Base-by-base conservation (phyloP, 2,888 invertebrate genomes). In the Drosophila neonasuta region DNA sequence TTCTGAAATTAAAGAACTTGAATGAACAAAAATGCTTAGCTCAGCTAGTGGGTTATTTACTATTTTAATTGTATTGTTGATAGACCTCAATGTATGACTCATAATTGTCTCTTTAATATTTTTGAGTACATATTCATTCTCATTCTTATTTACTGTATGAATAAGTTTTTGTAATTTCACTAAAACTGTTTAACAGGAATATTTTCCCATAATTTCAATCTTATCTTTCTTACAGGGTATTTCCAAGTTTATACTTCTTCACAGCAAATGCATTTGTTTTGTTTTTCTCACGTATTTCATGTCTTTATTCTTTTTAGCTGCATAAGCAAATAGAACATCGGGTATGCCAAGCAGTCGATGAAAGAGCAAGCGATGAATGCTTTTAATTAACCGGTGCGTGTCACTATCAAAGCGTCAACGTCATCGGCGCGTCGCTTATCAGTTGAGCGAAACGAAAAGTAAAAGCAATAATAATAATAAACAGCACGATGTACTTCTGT, bases 351-450 rank as follows among this genome's bases (percentile, higher is more conserved):
- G 11, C 6, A 55, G 41, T 13, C 30, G 39, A 34, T 24, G 39
- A 24, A 34, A 13, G 17, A 32, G 20, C 24, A 20, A n/a, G 10
- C 11, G 7, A 24, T 50, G 9, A 36, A 29, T 56, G 34, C 15
- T 48, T 63, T 69, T 78, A 75, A 80, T 80, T 83, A 83, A 70
- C 65, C 41, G 39, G 29, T 72, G 59, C 59, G 57, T 63, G 50
- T 32, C 52, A 64, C 75, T 80, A 83, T 79, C 83, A 60, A 61
- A 51, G 20, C 30, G 45, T 41, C 39, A 15, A 6, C 32, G 36
- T 39, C 36, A 11, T 39, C 49, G 56, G 24, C 32, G 30, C 10
- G 20, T 29, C 13, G 56, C 84, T 79, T 79, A 79, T 79, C 79
- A 83, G 32, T 61, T 30, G 36, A 44, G 46, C 39, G 45, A 48